These are phyloP conservation scores for Sitta carolinensis DNA, from an alignment of 2,797 vertebrate species.

Conservation along the genomic window DNA sequence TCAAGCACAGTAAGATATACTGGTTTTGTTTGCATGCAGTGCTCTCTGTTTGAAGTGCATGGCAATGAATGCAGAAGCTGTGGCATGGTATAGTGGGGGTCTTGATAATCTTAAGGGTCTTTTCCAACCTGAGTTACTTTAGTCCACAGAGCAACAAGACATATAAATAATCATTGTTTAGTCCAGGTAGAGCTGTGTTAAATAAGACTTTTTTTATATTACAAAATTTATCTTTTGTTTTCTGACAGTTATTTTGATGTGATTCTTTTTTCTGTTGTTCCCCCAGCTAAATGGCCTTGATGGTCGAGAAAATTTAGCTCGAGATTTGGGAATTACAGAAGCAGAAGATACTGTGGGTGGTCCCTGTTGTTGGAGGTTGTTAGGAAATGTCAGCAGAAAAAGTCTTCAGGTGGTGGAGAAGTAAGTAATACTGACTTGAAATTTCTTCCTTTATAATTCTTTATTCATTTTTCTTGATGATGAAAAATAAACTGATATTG, in stretches of 20 bases:
- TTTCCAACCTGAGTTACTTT: neutral
- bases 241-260: neutral
- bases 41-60: neutral
- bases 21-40: neutral
- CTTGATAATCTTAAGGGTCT: neutral
- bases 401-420: conserved; percentile 51
- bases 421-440: conserved; percentile 65
- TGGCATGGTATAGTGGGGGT: neutral
- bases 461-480: neutral
- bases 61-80: neutral
- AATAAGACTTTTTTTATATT: neutral
- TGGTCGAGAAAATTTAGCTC: conserved; percentile 81
- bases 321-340: conserved; percentile 84
- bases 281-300: conserved; percentile 82
- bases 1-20: conserved; percentile 84
- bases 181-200: neutral
- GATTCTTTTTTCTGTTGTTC: neutral
- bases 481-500: neutral
- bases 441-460: neutral
- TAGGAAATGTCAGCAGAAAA: conserved; percentile 77
- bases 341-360: conserved; percentile 77
- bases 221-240: neutral
- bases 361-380: conserved; percentile 86
- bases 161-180: neutral
- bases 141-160: neutral